phyloP scores from a whole-genome alignment of 2,888 invertebrate genomes.

The Xestoiulus laeticollis region DNA sequence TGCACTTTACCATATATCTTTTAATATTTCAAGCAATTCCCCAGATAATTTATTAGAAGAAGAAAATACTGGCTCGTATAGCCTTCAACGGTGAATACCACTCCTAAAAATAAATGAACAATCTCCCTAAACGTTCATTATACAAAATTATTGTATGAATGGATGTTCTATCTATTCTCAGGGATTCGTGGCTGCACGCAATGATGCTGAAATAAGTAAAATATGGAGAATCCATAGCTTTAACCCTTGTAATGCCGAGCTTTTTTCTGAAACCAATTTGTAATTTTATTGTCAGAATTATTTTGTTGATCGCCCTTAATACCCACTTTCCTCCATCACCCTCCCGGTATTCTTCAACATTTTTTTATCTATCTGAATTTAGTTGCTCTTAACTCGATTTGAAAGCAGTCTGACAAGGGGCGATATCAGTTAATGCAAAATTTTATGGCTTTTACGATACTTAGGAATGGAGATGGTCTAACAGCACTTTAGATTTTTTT shows the following conservation, averaged over 20 bases:
- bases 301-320: slow-evolving; percentile 23
- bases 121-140: slow-evolving; percentile 22
- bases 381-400: slow-evolving; percentile 29
- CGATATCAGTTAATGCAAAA: slow-evolving; percentile 34
- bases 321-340: neutral
- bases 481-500: neutral
- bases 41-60: slow-evolving; percentile 24
- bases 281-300: slow-evolving; percentile 29
- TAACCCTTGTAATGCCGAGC: neutral
- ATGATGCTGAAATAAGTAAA: slow-evolving; percentile 29
- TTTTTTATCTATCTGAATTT: slow-evolving; percentile 29
- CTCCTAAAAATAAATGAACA: slow-evolving; percentile 7
- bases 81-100: slow-evolving; percentile 19
- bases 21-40: slow-evolving; percentile 39
- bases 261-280: neutral
- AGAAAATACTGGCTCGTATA: neutral
- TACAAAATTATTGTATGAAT: neutral
- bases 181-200: slow-evolving; percentile 24
- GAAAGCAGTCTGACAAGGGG: slow-evolving; percentile 29
- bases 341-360: neutral
- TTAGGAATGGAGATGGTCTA: slow-evolving; percentile 12
- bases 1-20: slow-evolving; percentile 29
- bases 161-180: slow-evolving; percentile 3
- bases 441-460: slow-evolving; percentile 13
- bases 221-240: slow-evolving; percentile 9